Evolutionary conservation across 2,113 vertebrate genomes (phyloP), one percentile per base, ranked within the genome.

Genomic region (Axis porcinus): DNA sequence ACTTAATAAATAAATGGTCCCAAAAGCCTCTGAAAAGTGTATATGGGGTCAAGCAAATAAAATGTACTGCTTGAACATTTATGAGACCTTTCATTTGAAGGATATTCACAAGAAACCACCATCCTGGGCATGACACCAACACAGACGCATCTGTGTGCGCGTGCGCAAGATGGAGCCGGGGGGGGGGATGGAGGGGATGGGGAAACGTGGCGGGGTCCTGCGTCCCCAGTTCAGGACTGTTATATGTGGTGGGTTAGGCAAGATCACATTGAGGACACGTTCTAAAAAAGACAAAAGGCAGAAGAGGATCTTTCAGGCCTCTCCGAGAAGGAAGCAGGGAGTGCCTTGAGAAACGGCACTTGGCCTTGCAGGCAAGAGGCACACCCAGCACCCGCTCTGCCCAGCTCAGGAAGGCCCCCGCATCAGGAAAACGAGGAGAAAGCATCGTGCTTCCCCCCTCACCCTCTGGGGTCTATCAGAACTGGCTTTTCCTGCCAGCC

Each of bases 111-210:
- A 5, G 36, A 62, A 88, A 83, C 50, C 6, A 62, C 19, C 62
- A 36, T 27, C 28, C 84, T 62, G 30, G 60, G 25, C 57, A 30
- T 25, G 25, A 57, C 54, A n/a, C 7, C 25, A 57, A 40, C 4
- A 19, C 0, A 13, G 3, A n/a, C 6, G 12, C 4, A 76, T 23
- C 70, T 6, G 13, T 50, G 27, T 6, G 52, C 0, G 2, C n/a
- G 6, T 1, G 8, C 2, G 1, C 1, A 15, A n/a, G n/a, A 25
- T 10, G 9, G 15, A 25, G 30, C 21, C 0, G 33, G 7, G 7
- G 1, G 33, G 7, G 7, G 1, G 2, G 12, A 12, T 40, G 5
- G 21, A 23, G 10, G 17, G 43, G 4, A 0, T 7, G 25, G 62
- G 40, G 27, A 19, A 54, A 47, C 0, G 0, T 5, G 2, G 28